Conservation (phyloP, 2,888 invertebrate species). For the Syritta pipiens region DNA sequence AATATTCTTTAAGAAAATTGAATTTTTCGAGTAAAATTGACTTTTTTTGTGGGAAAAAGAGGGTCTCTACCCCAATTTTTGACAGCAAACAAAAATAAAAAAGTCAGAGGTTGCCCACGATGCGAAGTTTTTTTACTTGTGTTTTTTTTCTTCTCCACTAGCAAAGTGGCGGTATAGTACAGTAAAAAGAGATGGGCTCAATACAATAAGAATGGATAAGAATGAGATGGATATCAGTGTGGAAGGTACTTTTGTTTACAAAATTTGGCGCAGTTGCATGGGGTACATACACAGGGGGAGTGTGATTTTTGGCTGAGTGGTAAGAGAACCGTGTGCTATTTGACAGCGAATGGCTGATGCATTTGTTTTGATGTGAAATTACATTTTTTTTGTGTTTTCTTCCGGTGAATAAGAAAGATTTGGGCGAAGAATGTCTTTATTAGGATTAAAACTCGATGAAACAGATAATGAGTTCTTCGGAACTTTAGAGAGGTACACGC, state of each 20-base stretch:
- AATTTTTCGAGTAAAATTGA: neutral
- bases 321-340: constrained; percentile 4
- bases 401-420: neutral
- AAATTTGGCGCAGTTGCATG: constrained; percentile 21
- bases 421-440: constrained; percentile 5
- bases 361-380: constrained; percentile 20
- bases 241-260: constrained; percentile 35
- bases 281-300: neutral
- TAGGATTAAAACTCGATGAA: constrained; percentile 13
- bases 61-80: constrained; percentile 13
- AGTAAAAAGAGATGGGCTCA: neutral
- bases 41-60: neutral
- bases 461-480: constrained; percentile 72
- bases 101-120: constrained; percentile 25
- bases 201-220: neutral
- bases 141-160: neutral
- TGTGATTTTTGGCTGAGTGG: neutral
- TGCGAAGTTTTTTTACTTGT: neutral
- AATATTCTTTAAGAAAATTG: neutral
- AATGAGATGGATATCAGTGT: neutral
- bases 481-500: constrained; percentile 64
- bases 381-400: neutral
- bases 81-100: constrained; percentile 38
- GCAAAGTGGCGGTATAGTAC: constrained; percentile 2
- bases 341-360: neutral